Percentiles rank a stretch among this genome's conserved stretches.
Evolutionary conservation across 1,140 invertebrate species (phyloP).

Genomic region (Bursaphelenchus mucronatus): DNA sequence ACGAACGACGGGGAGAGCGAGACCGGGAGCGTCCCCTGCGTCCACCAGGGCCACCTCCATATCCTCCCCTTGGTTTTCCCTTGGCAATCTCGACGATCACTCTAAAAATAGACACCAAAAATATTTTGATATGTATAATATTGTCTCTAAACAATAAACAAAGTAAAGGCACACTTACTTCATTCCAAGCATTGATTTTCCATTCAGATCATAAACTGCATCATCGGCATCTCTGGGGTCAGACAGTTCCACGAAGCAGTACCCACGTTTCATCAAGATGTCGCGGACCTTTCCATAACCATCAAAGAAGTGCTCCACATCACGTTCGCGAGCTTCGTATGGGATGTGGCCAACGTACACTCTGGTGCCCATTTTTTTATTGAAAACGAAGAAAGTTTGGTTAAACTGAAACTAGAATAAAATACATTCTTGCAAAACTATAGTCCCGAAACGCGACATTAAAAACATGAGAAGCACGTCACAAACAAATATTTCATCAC

Average conservation of each 20-base stretch:
- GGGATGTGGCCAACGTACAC: slow-evolving; percentile 25
- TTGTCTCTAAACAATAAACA: neutral
- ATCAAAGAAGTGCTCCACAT: slow-evolving; percentile 45
- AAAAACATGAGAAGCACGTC: too few relatives aligned
- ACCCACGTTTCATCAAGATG: slow-evolving; percentile 48
- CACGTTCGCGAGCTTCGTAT: slow-evolving; percentile 44
- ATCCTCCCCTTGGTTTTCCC: slow-evolving; percentile 28
- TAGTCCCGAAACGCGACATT: too few relatives aligned
- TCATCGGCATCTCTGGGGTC: slow-evolving; percentile 24
- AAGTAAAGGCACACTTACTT: slow-evolving; percentile 23
- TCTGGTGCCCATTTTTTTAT: too few relatives aligned
- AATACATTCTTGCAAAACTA: too few relatives aligned
- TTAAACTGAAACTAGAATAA: too few relatives aligned
- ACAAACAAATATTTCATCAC: too few relatives aligned
- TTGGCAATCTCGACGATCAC: slow-evolving; percentile 47
- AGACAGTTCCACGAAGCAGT: slow-evolving; percentile 42
- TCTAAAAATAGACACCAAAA: slow-evolving; percentile 21
- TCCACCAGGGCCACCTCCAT: neutral
- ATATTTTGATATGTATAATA: too few relatives aligned
- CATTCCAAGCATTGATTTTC: slow-evolving; percentile 43
- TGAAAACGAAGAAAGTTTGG: too few relatives aligned
- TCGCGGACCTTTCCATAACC: slow-evolving; percentile 49
- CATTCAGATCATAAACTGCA: slow-evolving; percentile 46
- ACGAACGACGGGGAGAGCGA: slow-evolving; percentile 4
- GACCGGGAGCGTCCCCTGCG: slow-evolving; percentile 20